Conservation (phyloP, 2,113 vertebrate species). For the Elephantulus edwardii region DNA sequence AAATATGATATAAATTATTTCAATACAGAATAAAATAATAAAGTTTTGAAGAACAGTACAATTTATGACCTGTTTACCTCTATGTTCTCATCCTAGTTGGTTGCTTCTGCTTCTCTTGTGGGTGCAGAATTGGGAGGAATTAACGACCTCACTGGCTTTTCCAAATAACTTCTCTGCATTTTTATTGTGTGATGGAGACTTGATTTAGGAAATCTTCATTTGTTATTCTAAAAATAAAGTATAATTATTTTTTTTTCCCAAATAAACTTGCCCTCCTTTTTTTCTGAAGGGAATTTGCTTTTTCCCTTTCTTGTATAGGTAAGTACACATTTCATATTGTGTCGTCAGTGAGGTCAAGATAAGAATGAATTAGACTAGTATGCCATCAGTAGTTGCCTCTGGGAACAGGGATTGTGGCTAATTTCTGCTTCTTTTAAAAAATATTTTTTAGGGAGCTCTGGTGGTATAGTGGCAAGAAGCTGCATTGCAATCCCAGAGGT, state of each 20-base stretch:
- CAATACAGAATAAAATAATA: conserved; percentile 35
- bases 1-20: not conserved
- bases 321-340: conserved; percentile 33
- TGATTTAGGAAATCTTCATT: conserved; percentile 39
- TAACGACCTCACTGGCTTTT: conserved; percentile 3
- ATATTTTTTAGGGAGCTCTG: conserved; percentile 5
- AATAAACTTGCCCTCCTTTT: not conserved
- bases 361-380: conserved; percentile 17
- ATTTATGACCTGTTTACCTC: not conserved
- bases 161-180: not conserved
- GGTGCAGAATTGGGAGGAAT: not conserved
- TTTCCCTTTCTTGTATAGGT: not conserved
- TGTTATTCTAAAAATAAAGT: conserved; percentile 27
- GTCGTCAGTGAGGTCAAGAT: not conserved
- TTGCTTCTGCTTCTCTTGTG: conserved; percentile 19
- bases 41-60: conserved; percentile 18
- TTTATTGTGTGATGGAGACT: not conserved
- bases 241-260: conserved; percentile 19
- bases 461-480: too few species aligned
- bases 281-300: not conserved
- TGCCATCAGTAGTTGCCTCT: not conserved
- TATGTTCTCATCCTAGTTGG: not conserved
- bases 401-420: not conserved
- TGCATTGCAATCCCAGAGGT: too few species aligned
- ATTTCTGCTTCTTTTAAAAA: conserved; percentile 22